Base-by-base conservation (phyloP, 1,140 invertebrate genomes). In the Trichonephila clavipes region DNA sequence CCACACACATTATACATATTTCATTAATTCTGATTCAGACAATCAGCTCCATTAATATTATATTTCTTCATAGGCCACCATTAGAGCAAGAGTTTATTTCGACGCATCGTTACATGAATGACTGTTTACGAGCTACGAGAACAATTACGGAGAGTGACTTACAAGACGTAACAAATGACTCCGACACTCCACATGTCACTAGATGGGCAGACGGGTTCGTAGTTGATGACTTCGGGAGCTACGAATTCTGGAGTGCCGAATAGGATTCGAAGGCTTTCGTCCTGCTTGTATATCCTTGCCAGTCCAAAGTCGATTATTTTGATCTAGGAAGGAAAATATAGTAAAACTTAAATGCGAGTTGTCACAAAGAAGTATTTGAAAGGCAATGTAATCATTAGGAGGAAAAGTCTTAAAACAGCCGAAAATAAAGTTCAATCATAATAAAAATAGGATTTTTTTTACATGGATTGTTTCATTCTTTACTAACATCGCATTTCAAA, bases 151-250 rank as follows among this genome's bases (percentile, higher is more conserved):
- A 44, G 19, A 14, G 3, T 16, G 28, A 96, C 98, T 98, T 96
- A 99, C 98, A 99, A 96, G 89, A 99, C 97, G 95, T 99, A 99
- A 95, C 98, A 98, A 92, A 99, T 98, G 69, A 99, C 98, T 34
- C 98, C 98, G 18, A 99, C 96, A 93, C 97, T 97, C 98, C 98
- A 99, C 98, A 99, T 99, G 95, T 99, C 98, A 4, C 98, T 98
- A 62, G 97, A 97, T 24, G 97, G 97, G 59, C 97, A 97, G 64
- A 99, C 98, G 2, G 97, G 97, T 95, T 99, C 98, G 95, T 98
- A 99, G 96, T 97, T 98, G 82, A 99, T 97, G 69, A 99, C 98
- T 96, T 99, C 98, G 0, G 98, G 98, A 0, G 98, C 97, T 94
- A 99, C 97, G 95, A 99, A 99, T 96, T 99, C 98, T 1, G 98